A percentile compares a stretch with the other conserved stretches of the same genome.
These are phyloP conservation scores for Rhabdophis nuchalis DNA, from an alignment of 2,797 vertebrate species.

Conservation along the genomic window DNA sequence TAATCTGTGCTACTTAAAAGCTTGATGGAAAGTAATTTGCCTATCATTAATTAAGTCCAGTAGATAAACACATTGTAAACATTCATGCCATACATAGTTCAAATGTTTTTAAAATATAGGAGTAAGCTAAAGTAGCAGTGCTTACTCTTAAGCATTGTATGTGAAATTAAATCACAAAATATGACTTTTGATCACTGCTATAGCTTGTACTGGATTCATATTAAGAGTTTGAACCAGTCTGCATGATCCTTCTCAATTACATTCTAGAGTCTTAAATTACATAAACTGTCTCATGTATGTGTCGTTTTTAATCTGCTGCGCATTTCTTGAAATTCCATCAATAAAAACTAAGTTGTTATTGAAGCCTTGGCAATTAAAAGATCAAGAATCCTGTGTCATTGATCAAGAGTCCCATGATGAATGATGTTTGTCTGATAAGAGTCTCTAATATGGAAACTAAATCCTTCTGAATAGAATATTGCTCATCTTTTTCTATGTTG, in stretches of 20 bases:
- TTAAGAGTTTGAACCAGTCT: conserved; percentile 37
- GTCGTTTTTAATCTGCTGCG: neutral
- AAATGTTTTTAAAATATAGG: conserved; percentile 44
- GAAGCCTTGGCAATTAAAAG: neutral
- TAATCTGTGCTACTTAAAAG: neutral
- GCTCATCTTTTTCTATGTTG: neutral
- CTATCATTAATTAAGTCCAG: conserved; percentile 49
- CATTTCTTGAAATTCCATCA: neutral
- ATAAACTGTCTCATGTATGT: conserved; percentile 17
- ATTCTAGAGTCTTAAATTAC: conserved; percentile 14
- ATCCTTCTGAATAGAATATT: neutral
- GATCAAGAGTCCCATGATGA: neutral
- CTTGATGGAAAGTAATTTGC: conserved; percentile 32
- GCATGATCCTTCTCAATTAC: conserved; percentile 31
- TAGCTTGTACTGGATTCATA: conserved; percentile 14
- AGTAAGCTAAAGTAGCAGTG: conserved; percentile 27
- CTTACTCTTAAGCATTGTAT: conserved; percentile 36
- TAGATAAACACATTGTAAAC: conserved; percentile 44
- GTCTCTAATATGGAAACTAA: neutral
- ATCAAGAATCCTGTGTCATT: neutral
- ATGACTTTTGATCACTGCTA: conserved; percentile 38
- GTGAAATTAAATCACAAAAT: conserved; percentile 35
- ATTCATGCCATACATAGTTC: conserved; percentile 38
- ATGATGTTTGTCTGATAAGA: neutral
- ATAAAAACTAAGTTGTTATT: neutral